phyloP scores from a whole-genome alignment of 2,888 invertebrate species.

The Agrochola circellaris region DNA sequence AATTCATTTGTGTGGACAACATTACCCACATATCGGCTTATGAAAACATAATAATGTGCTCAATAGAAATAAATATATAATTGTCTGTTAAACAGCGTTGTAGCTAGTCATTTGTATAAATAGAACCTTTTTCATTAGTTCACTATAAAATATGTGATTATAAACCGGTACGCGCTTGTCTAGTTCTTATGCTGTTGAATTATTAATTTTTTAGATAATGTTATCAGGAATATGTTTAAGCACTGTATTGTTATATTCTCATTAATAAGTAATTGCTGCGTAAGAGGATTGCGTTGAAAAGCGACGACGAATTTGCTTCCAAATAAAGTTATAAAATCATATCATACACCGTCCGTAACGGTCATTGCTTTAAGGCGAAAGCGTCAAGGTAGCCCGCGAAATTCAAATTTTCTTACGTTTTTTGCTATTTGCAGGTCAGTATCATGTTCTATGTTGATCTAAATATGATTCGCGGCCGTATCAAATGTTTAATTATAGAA shows the following conservation, averaged over 20 bases:
- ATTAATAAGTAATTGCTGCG: constrained; percentile 11
- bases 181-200: constrained; percentile 47
- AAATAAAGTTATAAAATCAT: not conserved
- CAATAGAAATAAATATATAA: constrained; percentile 74
- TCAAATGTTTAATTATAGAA: too few relatives aligned
- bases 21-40: constrained; percentile 72
- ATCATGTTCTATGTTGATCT: too few relatives aligned
- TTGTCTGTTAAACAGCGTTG: constrained; percentile 71
- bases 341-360: too few relatives aligned
- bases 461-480: too few relatives aligned
- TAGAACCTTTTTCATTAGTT: constrained; percentile 66
- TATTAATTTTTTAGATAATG: constrained; percentile 30
- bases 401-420: too few relatives aligned
- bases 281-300: constrained; percentile 27
- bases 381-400: too few relatives aligned
- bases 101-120: constrained; percentile 67
- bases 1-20: constrained; percentile 55
- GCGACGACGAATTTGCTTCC: constrained; percentile 4
- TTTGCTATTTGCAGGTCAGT: too few relatives aligned
- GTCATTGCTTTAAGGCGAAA: too few relatives aligned
- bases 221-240: constrained; percentile 47
- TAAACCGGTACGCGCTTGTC: constrained; percentile 47
- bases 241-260: constrained; percentile 37
- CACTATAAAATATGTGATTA: constrained; percentile 51
- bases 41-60: constrained; percentile 76